A percentile compares a stretch with the other conserved stretches of the same genome.
Conservation (phyloP, 2,888 invertebrate species). For the Digitonthophagus gazella region DNA sequence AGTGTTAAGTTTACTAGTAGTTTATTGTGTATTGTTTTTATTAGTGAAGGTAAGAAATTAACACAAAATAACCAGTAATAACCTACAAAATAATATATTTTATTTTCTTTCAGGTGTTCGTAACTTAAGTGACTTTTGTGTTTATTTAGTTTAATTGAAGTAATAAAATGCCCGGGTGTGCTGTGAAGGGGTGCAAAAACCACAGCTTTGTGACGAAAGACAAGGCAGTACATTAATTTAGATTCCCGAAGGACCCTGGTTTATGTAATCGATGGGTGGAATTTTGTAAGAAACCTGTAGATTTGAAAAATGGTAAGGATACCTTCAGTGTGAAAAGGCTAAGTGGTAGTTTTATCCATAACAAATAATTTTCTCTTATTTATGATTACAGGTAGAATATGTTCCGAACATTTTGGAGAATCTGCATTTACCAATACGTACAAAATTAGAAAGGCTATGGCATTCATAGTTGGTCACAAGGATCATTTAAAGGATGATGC, state of each 20-base stretch:
- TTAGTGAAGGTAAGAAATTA: no score
- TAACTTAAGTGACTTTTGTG: no score
- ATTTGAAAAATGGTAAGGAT: constrained; percentile 1
- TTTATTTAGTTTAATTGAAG: not conserved
- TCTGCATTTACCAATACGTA: not conserved
- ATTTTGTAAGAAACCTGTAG: not conserved
- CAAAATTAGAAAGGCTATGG: not conserved
- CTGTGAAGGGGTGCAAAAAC: not conserved
- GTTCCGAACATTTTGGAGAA: not conserved
- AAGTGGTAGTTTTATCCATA: no score
- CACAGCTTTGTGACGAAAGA: not conserved
- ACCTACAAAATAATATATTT: no score
- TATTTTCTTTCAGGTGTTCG: no score
- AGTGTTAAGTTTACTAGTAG: no score
- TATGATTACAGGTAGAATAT: not conserved
- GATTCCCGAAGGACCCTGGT: not conserved
- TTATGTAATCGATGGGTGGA: not conserved
- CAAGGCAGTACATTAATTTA: not conserved
- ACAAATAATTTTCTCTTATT: no score
- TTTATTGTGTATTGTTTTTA: no score
- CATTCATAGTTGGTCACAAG: not conserved
- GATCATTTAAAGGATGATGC: not conserved
- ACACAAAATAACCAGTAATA: no score
- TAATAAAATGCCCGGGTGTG: not conserved
- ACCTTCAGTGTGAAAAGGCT: no score